phyloP scores from a whole-genome alignment of 1,140 invertebrate genomes.

The Trypoxylus dichotomus region DNA sequence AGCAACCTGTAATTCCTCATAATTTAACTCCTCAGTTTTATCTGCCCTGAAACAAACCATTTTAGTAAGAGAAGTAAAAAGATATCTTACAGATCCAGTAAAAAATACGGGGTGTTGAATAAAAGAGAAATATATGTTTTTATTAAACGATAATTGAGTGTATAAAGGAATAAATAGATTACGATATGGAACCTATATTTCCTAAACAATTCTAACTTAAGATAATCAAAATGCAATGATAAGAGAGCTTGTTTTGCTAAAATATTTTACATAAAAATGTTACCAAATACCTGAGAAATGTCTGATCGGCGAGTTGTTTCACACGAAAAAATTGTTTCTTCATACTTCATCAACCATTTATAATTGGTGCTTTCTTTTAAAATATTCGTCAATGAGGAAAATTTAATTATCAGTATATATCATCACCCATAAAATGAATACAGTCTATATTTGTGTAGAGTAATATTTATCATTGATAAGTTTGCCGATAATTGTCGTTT shows the following conservation, averaged over 20 bases:
- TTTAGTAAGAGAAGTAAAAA: no score
- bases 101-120: no score
- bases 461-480: conserved; percentile 27
- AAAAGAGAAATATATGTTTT: no score
- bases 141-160: no score
- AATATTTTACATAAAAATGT: background rate
- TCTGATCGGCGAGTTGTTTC: conserved; percentile 86
- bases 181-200: no score
- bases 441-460: background rate
- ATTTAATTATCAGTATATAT: conserved; percentile 7
- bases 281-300: conserved; percentile 75
- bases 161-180: no score
- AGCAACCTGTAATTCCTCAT: conserved; percentile 81
- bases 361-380: background rate
- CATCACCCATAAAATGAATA: conserved; percentile 1
- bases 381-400: background rate
- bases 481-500: conserved; percentile 25
- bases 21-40: conserved; percentile 79
- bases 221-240: no score
- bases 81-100: no score
- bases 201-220: no score
- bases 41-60: conserved; percentile 67
- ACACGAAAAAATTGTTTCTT: conserved; percentile 88
- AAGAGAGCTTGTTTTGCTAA: background rate
- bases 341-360: conserved; percentile 55